These are phyloP conservation scores for Mythimna impura DNA, from an alignment of 2,888 invertebrate species.

Conservation along the genomic window DNA sequence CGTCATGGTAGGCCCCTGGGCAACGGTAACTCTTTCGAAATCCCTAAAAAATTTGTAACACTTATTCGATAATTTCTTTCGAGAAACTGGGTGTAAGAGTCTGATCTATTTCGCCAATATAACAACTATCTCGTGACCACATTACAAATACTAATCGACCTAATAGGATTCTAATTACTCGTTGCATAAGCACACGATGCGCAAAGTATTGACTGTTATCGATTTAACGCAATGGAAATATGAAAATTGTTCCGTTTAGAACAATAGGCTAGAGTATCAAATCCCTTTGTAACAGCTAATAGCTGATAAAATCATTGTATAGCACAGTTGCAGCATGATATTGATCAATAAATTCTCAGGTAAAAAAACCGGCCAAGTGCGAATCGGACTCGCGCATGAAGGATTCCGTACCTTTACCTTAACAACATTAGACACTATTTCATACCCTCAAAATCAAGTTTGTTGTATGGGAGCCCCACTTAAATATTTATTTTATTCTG, in stretches of 20 bases:
- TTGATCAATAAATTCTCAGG: conserved; percentile 7
- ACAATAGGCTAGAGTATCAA: conserved; percentile 48
- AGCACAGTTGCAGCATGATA: conserved; percentile 33
- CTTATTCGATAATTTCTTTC: background rate
- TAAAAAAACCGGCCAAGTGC: conserved; percentile 1
- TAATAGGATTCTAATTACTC: conserved; percentile 31
- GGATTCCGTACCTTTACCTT: too few relatives aligned
- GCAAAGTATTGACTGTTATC: conserved; percentile 29
- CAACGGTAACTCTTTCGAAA: too few relatives aligned
- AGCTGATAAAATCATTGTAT: conserved; percentile 17
- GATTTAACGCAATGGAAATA: conserved; percentile 42
- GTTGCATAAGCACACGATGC: conserved; percentile 39
- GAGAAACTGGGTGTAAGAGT: background rate
- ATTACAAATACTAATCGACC: conserved; percentile 21
- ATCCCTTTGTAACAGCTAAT: conserved; percentile 24
- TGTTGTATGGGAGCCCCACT: too few relatives aligned
- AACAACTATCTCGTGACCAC: conserved; percentile 16
- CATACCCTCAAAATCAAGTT: too few relatives aligned
- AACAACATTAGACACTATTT: too few relatives aligned
- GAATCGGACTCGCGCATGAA: too few relatives aligned
- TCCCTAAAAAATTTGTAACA: background rate
- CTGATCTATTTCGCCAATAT: conserved; percentile 25
- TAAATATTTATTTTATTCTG: too few relatives aligned
- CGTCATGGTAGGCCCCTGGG: too few relatives aligned
- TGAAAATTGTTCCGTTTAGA: conserved; percentile 40